Base-by-base conservation (phyloP, 2,113 vertebrate species). In the Triplophysa dalaica region DNA sequence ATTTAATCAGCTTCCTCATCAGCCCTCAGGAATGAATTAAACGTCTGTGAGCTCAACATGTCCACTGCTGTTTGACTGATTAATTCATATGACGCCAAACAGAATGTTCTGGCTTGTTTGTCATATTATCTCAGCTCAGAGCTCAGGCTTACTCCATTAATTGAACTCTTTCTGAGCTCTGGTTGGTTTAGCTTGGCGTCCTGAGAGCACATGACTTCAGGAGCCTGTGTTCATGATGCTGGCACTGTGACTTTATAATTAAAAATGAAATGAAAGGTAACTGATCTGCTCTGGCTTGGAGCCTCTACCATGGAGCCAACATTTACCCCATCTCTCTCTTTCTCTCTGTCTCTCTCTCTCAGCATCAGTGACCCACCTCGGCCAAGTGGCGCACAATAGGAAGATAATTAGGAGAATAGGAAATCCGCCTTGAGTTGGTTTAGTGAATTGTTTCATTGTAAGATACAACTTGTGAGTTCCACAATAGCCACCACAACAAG, bases 71-170 rank as follows among this genome's bases (percentile, higher is more conserved):
- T 92, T 90, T 86, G 90, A 86, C 89, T 91, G 91, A 94, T 93
- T 93, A 92, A 94, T 93, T 93, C 92, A 66, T 90, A 87, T 69
- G 83, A 88, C 66, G 91, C 92, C 93, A 94, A 88, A 91, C 74
- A 67, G 72, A 85, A 93, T 95, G 93, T 94, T 95, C 94, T 94
- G 92, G 91, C 84, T 87, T 91, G 93, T 92, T 94, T 89, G 88
- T 94, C 92, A 92, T 89, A 82, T 87, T 86, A 86, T 21, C 65
- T 41, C 1, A 74, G 84, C 87, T 70, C 80, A 29, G 84, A 87
- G 79, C 86, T 82, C 86, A 65, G 76, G 78, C 72, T 79, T 81
- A 43, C 63, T 21, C 45, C 58, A 38, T 81, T 80, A 70, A 83
- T 70, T 75, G 4, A 81, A 64, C 41, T 54, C 58, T 83, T 84